Conservation (phyloP, 2,797 vertebrate species). For the Lateolabrax maculatus region DNA sequence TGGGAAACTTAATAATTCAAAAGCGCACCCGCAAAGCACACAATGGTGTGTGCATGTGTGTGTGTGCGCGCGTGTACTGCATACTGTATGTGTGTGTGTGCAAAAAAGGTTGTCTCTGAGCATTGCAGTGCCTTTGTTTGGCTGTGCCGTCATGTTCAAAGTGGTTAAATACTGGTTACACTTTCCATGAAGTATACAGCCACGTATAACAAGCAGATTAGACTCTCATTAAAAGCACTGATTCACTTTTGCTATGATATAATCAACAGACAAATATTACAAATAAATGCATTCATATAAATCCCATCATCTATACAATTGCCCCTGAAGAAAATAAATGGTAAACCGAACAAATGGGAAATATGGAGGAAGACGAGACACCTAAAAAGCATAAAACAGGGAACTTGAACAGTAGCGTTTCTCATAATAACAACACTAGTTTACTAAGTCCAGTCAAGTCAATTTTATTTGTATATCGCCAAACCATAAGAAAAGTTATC, state of each 20-base stretch:
- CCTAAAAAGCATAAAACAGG: neutral
- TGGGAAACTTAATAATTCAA: slow-evolving; percentile 50
- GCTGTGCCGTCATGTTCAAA: neutral
- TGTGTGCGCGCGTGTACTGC: neutral
- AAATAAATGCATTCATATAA: neutral
- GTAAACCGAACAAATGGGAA: too few species aligned
- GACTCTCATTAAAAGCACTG: neutral
- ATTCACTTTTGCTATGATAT: neutral
- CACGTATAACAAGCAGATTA: neutral
- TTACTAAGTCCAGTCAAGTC: too few species aligned
- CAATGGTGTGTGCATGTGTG: neutral
- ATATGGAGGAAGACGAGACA: too few species aligned
- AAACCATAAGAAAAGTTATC: too few species aligned
- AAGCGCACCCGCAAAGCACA: slow-evolving; percentile 20
- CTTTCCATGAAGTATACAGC: neutral
- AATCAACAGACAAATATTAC: neutral
- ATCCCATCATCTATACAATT: neutral
- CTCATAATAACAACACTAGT: neutral
- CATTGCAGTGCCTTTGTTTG: neutral
- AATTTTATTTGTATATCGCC: too few species aligned
- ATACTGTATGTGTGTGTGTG: neutral
- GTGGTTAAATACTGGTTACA: neutral
- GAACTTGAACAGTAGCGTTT: neutral
- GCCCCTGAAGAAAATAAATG: neutral
- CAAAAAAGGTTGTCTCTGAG: slow-evolving; percentile 3